Base-by-base conservation (phyloP, 2,797 vertebrate genomes). In the Cyclura pinguis region DNA sequence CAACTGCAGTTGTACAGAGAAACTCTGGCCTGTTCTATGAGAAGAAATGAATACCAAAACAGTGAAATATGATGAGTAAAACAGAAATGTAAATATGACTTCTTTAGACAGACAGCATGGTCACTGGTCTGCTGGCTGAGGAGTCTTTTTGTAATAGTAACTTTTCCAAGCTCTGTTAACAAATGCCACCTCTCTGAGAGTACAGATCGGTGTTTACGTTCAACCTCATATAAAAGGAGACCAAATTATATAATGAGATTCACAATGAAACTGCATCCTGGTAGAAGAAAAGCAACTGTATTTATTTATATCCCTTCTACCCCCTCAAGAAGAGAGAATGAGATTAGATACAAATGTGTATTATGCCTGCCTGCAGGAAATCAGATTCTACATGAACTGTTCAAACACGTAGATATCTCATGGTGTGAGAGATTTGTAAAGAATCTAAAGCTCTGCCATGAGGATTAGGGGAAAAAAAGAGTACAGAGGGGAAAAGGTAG, bases 131-230 rank as follows among this genome's bases (percentile, higher is more conserved):
- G 67, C 32, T 32, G 67, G 29, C 67, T 69, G 29, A 13, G 67
- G 29, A 10, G 20, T 32, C 13, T 69, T 69, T 29, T 13, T 69
- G 29, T 2, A 69, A 69, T 32, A 13, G 29, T 32, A 69, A 69
- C 29, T 22, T 62, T 62, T 62, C 20, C 24, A 62, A 62, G 20
- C 20, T 32, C 29, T 69, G 29, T 69, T 69, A 69, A 87, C 83
- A 94, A 89, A 84, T 6, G 86, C 89, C 1, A 88, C 93, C 91
- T 32, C 89, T 83, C 86, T 87, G 76, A 9, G 38, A 91, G 59
- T 10, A 92, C 91, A 95, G 92, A 92, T 94, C 91, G 92, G 91
- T 92, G 90, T 91, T 8, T n/a, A 88, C 87, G 93, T 92, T 91
- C 78, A 50, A 18, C 72, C 86, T 86, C 84, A 52, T n/a, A 91